Conservation (phyloP, 2,797 vertebrate species). For the Perodicticus potto region DNA sequence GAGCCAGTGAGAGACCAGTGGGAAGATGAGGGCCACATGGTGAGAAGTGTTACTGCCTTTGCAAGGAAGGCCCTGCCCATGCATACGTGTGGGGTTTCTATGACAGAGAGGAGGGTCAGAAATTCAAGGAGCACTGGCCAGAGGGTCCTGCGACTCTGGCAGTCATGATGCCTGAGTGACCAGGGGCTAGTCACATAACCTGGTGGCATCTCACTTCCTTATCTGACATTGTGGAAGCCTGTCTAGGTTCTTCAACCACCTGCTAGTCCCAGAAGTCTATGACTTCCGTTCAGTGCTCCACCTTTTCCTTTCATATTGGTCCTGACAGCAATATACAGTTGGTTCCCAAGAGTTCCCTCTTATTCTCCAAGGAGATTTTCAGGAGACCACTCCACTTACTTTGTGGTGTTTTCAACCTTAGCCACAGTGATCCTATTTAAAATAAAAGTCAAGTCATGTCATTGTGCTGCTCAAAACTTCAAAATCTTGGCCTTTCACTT, state of each 20-base stretch:
- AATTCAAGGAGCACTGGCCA: background rate
- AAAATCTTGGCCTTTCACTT: background rate
- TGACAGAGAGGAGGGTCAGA: background rate
- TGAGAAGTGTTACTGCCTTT: background rate
- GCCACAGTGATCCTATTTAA: background rate
- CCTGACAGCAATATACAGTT: background rate
- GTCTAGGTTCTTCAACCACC: background rate
- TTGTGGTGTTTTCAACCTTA: background rate
- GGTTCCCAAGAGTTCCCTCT: background rate
- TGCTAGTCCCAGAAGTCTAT: background rate
- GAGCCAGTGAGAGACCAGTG: background rate
- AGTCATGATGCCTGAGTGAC: background rate
- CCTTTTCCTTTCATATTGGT: background rate
- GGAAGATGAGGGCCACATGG: background rate
- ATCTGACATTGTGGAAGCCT: background rate
- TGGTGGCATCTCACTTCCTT: background rate
- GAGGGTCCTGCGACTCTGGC: background rate
- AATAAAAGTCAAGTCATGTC: background rate
- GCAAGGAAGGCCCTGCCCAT: accelerated
- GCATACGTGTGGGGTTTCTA: background rate
- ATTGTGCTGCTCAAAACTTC: background rate
- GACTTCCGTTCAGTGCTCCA: background rate
- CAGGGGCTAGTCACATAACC: background rate
- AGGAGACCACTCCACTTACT: no score
- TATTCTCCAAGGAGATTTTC: background rate